A percentile compares a stretch with the other conserved stretches of the same genome.
Evolutionary conservation across 2,797 vertebrate genomes (phyloP).

Genomic region (Halcyon smyrnensis): DNA sequence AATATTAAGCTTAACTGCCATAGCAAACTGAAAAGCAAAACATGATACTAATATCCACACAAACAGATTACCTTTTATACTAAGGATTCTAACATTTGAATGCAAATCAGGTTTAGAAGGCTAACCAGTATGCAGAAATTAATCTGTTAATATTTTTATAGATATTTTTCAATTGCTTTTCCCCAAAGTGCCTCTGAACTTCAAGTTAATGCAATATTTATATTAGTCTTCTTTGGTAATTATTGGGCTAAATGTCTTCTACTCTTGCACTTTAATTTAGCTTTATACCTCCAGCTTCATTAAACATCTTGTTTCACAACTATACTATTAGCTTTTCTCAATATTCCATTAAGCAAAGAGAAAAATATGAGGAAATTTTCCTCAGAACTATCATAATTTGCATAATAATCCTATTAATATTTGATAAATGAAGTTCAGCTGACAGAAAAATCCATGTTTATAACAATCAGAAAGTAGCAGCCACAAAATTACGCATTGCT

Average conservation of each 20-base stretch:
- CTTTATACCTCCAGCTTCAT: slow-evolving; percentile 44
- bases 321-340: slow-evolving; percentile 41
- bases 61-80: not conserved
- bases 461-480: not conserved
- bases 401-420: slow-evolving; percentile 50
- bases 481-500: not conserved
- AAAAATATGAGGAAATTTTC: slow-evolving; percentile 35
- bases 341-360: slow-evolving; percentile 35
- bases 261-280: slow-evolving; percentile 35
- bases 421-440: slow-evolving; percentile 45
- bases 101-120: slow-evolving; percentile 18
- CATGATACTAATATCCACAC: not conserved
- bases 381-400: not conserved
- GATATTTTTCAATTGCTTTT: slow-evolving; percentile 7
- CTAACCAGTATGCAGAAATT: slow-evolving; percentile 10
- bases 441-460: slow-evolving; percentile 6
- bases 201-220: slow-evolving; percentile 43
- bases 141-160: slow-evolving; percentile 41
- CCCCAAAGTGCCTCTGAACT: not conserved
- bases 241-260: slow-evolving; percentile 31
- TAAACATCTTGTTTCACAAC: slow-evolving; percentile 51
- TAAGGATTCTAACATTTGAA: slow-evolving; percentile 4
- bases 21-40: slow-evolving; percentile 9
- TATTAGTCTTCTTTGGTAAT: slow-evolving; percentile 28
- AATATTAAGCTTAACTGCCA: slow-evolving; percentile 19